Percentiles rank a stretch among this genome's conserved stretches.
Evolutionary conservation across 1,140 invertebrate genomes (phyloP).

Genomic region (Delia radicum): DNA sequence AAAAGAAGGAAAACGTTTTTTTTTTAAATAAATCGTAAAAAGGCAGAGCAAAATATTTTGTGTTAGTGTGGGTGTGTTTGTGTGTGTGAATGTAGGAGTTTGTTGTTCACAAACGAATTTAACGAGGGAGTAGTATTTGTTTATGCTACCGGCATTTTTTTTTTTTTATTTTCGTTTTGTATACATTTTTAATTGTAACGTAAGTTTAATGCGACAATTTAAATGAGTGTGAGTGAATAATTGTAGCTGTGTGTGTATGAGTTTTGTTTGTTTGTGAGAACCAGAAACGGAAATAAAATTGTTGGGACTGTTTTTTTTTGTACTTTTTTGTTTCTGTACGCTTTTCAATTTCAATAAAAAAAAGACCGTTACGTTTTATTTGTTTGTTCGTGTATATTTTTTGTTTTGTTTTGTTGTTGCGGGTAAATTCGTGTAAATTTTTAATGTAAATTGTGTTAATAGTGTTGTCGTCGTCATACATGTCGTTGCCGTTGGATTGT

Average conservation of each 20-base stretch:
- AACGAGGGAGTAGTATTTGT: too few species aligned
- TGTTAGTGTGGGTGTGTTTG: neutral
- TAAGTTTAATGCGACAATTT: neutral
- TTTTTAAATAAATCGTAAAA: neutral
- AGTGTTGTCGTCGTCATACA: neutral
- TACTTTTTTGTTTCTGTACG: neutral
- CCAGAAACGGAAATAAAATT: slow-evolving; percentile 22
- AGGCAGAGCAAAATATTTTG: too few species aligned
- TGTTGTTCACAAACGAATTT: too few species aligned
- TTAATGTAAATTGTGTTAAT: slow-evolving; percentile 12
- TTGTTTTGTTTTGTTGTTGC: slow-evolving; percentile 1
- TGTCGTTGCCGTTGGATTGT: neutral
- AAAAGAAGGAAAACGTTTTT: neutral
- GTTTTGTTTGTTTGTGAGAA: neutral
- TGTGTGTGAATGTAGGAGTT: neutral
- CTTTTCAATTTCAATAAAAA: neutral
- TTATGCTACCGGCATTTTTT: slow-evolving; percentile 12
- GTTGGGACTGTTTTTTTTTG: neutral
- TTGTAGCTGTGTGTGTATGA: neutral
- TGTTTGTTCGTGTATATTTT: neutral
- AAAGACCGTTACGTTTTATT: slow-evolving; percentile 8
- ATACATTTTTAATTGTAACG: neutral
- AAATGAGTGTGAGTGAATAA: neutral
- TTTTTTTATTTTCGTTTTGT: neutral
- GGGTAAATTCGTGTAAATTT: slow-evolving; percentile 14